These are phyloP conservation scores for Leiothrix lutea DNA, from an alignment of 2,113 vertebrate species.

Conservation along the genomic window DNA sequence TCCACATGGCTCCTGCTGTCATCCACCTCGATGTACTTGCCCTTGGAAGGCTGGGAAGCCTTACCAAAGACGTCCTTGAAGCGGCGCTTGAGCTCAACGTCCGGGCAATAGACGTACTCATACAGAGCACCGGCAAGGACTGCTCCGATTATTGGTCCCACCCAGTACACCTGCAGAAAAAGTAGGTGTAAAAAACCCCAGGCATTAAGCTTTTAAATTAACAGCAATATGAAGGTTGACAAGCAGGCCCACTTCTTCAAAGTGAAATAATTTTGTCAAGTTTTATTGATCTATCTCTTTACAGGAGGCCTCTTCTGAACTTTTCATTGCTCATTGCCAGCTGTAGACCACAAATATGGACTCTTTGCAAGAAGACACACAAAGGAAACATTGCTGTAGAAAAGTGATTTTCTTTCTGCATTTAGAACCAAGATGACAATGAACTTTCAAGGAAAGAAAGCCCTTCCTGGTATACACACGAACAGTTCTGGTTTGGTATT, in stretches of 20 bases:
- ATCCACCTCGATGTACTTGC: too few relatives aligned
- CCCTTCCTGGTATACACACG: background rate
- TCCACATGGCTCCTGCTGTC: constrained; percentile 78
- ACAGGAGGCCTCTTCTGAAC: background rate
- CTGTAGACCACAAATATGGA: background rate
- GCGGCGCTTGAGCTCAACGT: constrained; percentile 80
- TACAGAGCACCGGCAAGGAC: constrained; percentile 86
- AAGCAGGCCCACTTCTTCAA: background rate
- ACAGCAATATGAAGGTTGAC: background rate
- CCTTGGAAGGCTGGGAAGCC: constrained; percentile 75
- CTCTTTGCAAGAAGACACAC: background rate
- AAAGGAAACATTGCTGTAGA: background rate
- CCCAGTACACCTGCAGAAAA: constrained; percentile 86
- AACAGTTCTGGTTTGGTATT: background rate
- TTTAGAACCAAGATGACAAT: background rate
- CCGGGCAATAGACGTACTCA: constrained; percentile 90
- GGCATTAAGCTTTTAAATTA: background rate
- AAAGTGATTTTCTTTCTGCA: background rate
- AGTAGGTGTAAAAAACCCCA: background rate
- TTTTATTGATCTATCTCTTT: background rate
- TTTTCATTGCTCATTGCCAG: background rate
- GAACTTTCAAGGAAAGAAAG: background rate
- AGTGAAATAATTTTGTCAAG: background rate
- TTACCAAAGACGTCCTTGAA: constrained; percentile 83
- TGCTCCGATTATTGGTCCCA: constrained; percentile 88